Conservation (phyloP, 1,140 invertebrate genomes). For the Sarcophaga bullata region DNA sequence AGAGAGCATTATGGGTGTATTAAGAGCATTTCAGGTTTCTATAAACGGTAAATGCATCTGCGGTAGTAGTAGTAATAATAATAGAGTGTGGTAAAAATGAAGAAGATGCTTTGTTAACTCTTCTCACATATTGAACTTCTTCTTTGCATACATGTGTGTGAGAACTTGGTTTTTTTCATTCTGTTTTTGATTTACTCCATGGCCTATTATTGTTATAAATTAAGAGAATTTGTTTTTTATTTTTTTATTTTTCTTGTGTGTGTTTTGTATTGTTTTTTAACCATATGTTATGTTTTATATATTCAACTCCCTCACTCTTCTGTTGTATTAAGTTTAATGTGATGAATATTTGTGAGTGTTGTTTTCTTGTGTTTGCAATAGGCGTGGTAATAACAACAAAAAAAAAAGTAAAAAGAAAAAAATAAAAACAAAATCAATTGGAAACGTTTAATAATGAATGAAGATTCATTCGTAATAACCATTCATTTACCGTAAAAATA, state of each 20-base stretch:
- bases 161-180: background rate
- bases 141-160: background rate
- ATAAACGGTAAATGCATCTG: background rate
- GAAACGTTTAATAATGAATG: too few relatives aligned
- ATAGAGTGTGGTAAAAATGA: background rate
- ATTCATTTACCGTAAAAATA: too few relatives aligned
- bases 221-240: background rate
- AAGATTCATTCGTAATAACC: too few relatives aligned
- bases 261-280: background rate
- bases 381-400: background rate
- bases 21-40: too few relatives aligned
- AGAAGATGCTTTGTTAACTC: background rate
- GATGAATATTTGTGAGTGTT: slow-evolving; percentile 6
- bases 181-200: too few relatives aligned
- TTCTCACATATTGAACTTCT: background rate
- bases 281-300: background rate
- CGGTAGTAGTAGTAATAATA: background rate
- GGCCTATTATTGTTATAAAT: too few relatives aligned
- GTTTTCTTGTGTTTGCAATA: background rate
- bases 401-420: too few relatives aligned
- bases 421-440: too few relatives aligned
- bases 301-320: slow-evolving; percentile 13
- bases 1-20: too few relatives aligned
- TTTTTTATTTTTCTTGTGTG: background rate
- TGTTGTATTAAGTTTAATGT: background rate